These are phyloP conservation scores for Thalassarche chlororhynchos DNA, from an alignment of 2,113 vertebrate species.

Conservation along the genomic window DNA sequence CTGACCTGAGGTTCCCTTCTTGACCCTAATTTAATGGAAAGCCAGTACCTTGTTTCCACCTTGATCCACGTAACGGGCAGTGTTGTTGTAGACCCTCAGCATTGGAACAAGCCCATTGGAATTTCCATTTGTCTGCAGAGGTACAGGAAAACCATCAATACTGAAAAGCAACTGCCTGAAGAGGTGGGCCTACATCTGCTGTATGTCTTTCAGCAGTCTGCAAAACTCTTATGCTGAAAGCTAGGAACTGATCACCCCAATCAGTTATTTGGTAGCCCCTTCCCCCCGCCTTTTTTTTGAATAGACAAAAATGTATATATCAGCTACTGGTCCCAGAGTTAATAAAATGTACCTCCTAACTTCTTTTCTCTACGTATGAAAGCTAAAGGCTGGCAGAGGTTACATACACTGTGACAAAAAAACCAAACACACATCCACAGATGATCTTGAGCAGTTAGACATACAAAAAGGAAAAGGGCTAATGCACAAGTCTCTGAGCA, in stretches of 20 bases:
- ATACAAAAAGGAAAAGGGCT: background rate
- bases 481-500: rapidly evolving
- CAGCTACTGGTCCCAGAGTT: background rate
- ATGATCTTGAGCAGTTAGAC: rapidly evolving
- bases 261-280: background rate
- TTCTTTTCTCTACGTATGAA: background rate
- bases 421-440: background rate
- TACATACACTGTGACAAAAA: background rate
- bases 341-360: background rate
- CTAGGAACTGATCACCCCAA: background rate
- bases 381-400: background rate
- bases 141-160: background rate
- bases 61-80: slow-evolving; percentile 95
- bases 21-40: rapidly evolving
- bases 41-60: slow-evolving; percentile 93
- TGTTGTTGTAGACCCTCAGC: slow-evolving; percentile 97
- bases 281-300: rapidly evolving
- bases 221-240: background rate
- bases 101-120: slow-evolving; percentile 96
- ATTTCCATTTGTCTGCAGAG: slow-evolving; percentile 88
- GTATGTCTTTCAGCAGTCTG: rapidly evolving
- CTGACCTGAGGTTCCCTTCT: rapidly evolving
- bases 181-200: background rate
- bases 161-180: background rate
- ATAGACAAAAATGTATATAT: rapidly evolving